phyloP scores from a whole-genome alignment of 2,888 invertebrate genomes.

The Agrotis clavis region DNA sequence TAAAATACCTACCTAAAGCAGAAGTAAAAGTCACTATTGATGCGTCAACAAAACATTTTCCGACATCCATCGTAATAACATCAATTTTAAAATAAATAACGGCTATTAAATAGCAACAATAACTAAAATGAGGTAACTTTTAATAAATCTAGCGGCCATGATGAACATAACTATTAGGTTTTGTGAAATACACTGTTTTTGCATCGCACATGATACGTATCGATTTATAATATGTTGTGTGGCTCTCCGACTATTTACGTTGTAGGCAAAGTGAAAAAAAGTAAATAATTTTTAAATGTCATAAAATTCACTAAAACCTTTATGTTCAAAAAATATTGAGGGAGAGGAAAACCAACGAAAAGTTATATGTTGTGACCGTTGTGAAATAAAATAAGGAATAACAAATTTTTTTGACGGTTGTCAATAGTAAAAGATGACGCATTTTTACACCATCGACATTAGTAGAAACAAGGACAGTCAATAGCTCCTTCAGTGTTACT shows the following conservation, averaged over 20 bases:
- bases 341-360: background rate
- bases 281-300: no score
- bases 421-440: no score
- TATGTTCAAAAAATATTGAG: background rate
- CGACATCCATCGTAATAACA: conserved; percentile 24
- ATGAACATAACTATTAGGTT: conserved; percentile 48
- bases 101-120: conserved; percentile 55
- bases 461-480: no score
- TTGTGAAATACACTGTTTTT: conserved; percentile 57
- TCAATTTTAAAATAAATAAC: conserved; percentile 40
- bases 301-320: no score
- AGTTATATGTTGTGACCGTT: background rate
- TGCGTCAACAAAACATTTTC: conserved; percentile 15
- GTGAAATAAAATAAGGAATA: no score
- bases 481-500: no score
- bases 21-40: background rate
- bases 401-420: no score
- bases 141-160: conserved; percentile 58
- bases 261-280: conserved; percentile 29
- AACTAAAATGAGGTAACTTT: conserved; percentile 50
- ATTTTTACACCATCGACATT: no score
- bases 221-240: conserved; percentile 41
- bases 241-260: conserved; percentile 60
- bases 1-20: background rate
- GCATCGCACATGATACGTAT: conserved; percentile 58